A percentile compares a stretch with the other conserved stretches of the same genome.
Evolutionary conservation across 1,140 invertebrate genomes (phyloP).

Genomic region (Mizuhopecten yessoensis): DNA sequence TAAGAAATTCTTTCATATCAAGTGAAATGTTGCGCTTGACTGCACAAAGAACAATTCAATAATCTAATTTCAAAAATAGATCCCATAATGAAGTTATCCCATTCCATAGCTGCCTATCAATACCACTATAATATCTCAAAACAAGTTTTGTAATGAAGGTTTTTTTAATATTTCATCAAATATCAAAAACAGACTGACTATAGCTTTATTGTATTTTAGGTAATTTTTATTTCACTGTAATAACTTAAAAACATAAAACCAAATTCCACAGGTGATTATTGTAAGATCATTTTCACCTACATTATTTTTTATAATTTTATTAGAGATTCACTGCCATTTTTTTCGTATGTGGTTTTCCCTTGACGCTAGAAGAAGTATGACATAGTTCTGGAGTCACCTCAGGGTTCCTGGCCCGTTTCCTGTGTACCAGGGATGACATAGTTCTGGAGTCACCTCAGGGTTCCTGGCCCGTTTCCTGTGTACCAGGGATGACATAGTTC

Average conservation of each 20-base stretch:
- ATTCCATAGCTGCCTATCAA: too few species aligned
- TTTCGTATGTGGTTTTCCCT: too few species aligned
- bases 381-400: not conserved
- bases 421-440: not conserved
- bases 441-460: not conserved
- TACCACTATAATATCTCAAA: not conserved
- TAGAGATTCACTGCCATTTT: too few species aligned
- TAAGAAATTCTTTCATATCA: too few species aligned
- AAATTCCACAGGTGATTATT: not conserved
- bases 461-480: not conserved
- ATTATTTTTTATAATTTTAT: too few species aligned
- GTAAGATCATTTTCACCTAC: too few species aligned
- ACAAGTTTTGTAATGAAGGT: not conserved
- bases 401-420: not conserved
- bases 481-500: too few species aligned
- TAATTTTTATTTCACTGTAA: not conserved
- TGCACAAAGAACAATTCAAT: too few species aligned
- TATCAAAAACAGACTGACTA: not conserved
- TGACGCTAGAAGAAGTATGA: too few species aligned
- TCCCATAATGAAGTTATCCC: too few species aligned
- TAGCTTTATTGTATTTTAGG: not conserved
- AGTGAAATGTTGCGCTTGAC: too few species aligned
- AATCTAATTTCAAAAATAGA: too few species aligned
- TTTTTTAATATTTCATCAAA: not conserved
- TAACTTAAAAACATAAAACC: not conserved